Conservation (phyloP, 2,113 vertebrate genomes). For the Petroica traversi region DNA sequence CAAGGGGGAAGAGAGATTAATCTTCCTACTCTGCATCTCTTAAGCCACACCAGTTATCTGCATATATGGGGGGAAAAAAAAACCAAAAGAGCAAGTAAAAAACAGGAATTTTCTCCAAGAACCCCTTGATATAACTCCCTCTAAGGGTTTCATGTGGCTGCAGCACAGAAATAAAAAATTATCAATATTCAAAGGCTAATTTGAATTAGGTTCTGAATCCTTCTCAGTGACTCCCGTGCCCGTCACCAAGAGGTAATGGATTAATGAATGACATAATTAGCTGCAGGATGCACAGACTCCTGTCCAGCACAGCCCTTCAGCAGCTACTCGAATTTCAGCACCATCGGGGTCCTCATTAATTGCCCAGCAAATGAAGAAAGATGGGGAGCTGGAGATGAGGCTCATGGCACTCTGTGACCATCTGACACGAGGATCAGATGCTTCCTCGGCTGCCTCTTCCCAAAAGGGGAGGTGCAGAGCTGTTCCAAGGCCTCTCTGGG, state of each 20-base stretch:
- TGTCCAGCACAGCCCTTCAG: background rate
- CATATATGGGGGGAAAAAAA: background rate
- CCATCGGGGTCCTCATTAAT: background rate
- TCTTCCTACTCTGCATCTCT: conserved; percentile 17
- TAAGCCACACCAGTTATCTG: background rate
- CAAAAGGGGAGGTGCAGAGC: background rate
- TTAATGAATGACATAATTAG: conserved; percentile 37
- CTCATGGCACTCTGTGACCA: background rate
- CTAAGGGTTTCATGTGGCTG: background rate
- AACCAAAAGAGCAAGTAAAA: background rate
- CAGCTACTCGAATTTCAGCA: conserved; percentile 14
- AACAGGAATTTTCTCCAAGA: background rate
- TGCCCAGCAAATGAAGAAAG: background rate
- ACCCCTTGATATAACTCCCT: background rate
- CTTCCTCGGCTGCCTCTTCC: background rate
- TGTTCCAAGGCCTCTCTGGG: background rate
- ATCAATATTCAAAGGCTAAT: background rate
- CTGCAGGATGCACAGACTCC: background rate
- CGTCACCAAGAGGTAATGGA: background rate
- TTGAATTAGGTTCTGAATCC: background rate
- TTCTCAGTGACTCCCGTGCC: background rate
- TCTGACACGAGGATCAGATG: background rate
- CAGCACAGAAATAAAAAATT: background rate
- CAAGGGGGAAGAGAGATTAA: conserved; percentile 25
- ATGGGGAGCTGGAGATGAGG: background rate